These are phyloP conservation scores for Myripristis jacobus DNA, from an alignment of 2,797 vertebrate genomes.

Conservation along the genomic window DNA sequence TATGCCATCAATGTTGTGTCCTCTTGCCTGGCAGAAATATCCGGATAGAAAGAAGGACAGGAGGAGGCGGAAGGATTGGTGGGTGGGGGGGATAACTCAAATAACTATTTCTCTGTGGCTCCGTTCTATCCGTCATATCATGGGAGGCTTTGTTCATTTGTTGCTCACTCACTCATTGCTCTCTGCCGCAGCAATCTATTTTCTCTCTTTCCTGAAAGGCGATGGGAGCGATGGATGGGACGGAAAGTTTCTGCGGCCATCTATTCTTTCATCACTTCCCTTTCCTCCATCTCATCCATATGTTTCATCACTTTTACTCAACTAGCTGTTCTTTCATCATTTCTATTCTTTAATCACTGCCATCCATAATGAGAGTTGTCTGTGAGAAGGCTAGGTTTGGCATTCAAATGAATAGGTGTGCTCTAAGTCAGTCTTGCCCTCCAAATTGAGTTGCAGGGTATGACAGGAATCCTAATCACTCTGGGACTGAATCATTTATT, in stretches of 20 bases:
- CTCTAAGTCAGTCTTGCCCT: conserved; percentile 21
- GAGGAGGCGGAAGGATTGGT: background rate
- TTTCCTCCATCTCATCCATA: conserved; percentile 36
- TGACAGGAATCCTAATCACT: background rate
- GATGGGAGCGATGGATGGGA: conserved; percentile 1
- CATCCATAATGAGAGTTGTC: conserved; percentile 58
- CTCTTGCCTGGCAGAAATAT: conserved; percentile 27
- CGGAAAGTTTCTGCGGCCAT: conserved; percentile 16
- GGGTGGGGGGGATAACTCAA: background rate
- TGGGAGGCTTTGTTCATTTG: background rate
- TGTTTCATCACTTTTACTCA: conserved; percentile 46
- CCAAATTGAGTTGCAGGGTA: background rate
- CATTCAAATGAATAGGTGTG: conserved; percentile 50
- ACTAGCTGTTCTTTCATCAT: conserved; percentile 53
- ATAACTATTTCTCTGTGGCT: background rate
- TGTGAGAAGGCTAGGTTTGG: conserved; percentile 34
- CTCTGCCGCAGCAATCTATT: background rate
- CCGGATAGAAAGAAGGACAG: conserved; percentile 21
- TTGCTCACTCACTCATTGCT: background rate
- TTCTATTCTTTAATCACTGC: conserved; percentile 52
- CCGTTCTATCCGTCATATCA: background rate
- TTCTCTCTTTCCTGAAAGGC: conserved; percentile 12
- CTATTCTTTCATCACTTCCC: conserved; percentile 15
- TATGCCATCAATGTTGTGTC: conserved; percentile 15
- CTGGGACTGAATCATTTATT: background rate